Percentiles rank a stretch among this genome's conserved stretches.
Conservation (phyloP, 2,113 vertebrate genomes). For the Cichladusa arquata region DNA sequence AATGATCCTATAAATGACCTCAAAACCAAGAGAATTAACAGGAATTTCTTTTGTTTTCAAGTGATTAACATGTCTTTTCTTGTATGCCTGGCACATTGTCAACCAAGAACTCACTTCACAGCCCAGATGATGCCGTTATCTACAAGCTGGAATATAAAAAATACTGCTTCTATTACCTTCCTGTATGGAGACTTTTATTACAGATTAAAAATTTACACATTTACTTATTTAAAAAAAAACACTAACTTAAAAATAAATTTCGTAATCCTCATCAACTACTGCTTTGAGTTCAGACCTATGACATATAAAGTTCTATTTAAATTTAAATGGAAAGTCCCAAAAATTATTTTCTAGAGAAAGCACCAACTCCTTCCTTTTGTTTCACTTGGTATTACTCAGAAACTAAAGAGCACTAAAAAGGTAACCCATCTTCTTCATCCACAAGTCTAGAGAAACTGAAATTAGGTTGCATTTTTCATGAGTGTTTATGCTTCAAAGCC, state of each 20-base stretch:
- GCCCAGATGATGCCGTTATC: neutral
- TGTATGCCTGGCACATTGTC: neutral
- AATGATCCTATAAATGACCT: neutral
- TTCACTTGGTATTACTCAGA: neutral
- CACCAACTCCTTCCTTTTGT: neutral
- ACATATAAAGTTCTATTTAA: neutral
- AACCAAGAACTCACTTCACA: neutral
- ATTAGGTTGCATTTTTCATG: neutral
- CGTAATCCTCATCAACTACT: neutral
- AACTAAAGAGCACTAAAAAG: neutral
- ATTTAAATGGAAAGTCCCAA: neutral
- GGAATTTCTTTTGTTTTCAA: neutral
- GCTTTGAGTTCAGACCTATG: neutral
- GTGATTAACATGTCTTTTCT: neutral
- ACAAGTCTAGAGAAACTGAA: neutral
- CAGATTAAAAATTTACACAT: neutral
- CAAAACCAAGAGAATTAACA: neutral
- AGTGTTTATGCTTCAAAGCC: neutral
- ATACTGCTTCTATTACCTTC: neutral
- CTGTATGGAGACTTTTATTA: neutral
- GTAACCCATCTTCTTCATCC: neutral
- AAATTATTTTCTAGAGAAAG: neutral
- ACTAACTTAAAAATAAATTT: neutral
- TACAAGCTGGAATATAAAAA: neutral
- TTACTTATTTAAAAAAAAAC: neutral